Percentiles rank a stretch among this genome's conserved stretches.
Conservation (phyloP, 2,113 vertebrate species). For the Alexandromys fortis region DNA sequence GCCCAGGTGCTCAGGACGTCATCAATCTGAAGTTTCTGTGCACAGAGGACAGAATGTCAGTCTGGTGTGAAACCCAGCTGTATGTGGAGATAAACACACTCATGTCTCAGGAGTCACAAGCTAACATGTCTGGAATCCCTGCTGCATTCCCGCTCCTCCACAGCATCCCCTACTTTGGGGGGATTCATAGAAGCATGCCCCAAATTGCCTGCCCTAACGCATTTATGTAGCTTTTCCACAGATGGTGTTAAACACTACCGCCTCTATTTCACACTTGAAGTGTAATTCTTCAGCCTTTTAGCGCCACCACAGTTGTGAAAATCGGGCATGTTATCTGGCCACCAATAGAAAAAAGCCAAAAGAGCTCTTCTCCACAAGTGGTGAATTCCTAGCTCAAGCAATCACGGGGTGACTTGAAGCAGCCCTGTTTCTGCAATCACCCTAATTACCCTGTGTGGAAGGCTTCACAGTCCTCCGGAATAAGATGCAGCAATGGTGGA, state of each 20-base stretch:
- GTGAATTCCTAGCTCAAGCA: neutral
- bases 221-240: rapidly evolving
- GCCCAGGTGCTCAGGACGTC: rapidly evolving
- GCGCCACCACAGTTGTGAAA: neutral
- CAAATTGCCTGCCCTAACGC: neutral
- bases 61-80: rapidly evolving
- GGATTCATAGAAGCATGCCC: rapidly evolving
- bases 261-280: slow-evolving; percentile 44
- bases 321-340: neutral
- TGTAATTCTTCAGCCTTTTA: slow-evolving; percentile 11
- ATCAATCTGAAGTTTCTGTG: rapidly evolving
- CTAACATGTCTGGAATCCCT: rapidly evolving
- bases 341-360: neutral
- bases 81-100: rapidly evolving
- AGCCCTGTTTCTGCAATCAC: neutral
- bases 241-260: neutral
- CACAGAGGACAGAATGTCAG: neutral
- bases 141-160: rapidly evolving
- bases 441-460: neutral
- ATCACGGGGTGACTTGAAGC: neutral
- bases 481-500: neutral
- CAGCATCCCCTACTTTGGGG: rapidly evolving
- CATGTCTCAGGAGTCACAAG: rapidly evolving
- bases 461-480: neutral
- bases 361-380: rapidly evolving